phyloP scores from a whole-genome alignment of 2,888 invertebrate genomes.

The Tubiluchus corallicola region DNA sequence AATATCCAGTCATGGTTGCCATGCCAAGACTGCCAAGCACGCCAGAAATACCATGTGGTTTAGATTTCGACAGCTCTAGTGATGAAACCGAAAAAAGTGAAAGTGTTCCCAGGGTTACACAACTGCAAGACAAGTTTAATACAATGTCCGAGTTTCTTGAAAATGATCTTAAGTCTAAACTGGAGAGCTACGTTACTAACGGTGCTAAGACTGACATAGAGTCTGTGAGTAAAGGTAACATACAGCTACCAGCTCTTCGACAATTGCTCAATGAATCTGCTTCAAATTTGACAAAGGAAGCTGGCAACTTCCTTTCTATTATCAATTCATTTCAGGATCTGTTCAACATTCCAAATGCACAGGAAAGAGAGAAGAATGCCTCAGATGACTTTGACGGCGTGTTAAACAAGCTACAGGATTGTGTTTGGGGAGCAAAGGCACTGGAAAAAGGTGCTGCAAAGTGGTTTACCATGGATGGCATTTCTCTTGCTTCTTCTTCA shows the following conservation, averaged over 20 bases:
- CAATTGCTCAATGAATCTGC: slow-evolving; percentile 16
- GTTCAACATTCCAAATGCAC: too few species aligned
- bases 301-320: too few species aligned
- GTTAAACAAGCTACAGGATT: slow-evolving; percentile 11
- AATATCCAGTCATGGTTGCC: not conserved
- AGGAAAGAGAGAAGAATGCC: too few species aligned
- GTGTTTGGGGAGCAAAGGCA: slow-evolving; percentile 11
- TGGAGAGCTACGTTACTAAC: slow-evolving; percentile 17
- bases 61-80: too few species aligned
- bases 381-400: slow-evolving; percentile 9
- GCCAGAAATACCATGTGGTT: too few species aligned
- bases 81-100: too few species aligned
- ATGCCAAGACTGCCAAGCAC: too few species aligned
- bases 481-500: not conserved
- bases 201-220: slow-evolving; percentile 22
- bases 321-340: too few species aligned
- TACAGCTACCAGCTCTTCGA: slow-evolving; percentile 15
- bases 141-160: too few species aligned
- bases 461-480: not conserved
- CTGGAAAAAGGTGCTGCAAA: slow-evolving; percentile 13
- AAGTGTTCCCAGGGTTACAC: too few species aligned
- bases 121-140: too few species aligned
- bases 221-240: slow-evolving; percentile 19
- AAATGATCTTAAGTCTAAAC: too few species aligned
- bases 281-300: not conserved